These are phyloP conservation scores for Elysia crispata DNA, from an alignment of 2,888 invertebrate species.

Conservation along the genomic window DNA sequence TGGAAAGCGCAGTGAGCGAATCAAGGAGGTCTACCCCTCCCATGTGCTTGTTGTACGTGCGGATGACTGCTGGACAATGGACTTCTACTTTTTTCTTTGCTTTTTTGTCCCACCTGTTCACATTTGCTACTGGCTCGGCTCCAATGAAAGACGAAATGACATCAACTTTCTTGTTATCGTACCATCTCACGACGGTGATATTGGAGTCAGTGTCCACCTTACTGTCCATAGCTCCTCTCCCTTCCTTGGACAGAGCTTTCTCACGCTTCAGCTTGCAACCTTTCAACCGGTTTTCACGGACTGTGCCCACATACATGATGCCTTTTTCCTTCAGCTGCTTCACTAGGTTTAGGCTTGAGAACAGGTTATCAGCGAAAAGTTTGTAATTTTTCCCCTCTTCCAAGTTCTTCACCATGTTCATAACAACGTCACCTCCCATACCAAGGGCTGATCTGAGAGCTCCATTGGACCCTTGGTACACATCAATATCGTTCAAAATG, in stretches of 20 bases:
- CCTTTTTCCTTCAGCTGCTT: conserved; percentile 39
- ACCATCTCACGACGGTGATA: conserved; percentile 52
- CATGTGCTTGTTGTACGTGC: conserved; percentile 46
- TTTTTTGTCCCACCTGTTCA: conserved; percentile 30
- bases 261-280: conserved; percentile 51
- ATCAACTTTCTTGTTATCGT: conserved; percentile 55
- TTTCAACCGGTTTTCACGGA: conserved; percentile 46
- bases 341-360: conserved; percentile 38
- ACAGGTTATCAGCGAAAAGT: conserved; percentile 52
- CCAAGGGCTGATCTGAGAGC: conserved; percentile 22
- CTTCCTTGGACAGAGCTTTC: conserved; percentile 53
- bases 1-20: conserved; percentile 38
- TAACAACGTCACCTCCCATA: conserved; percentile 46
- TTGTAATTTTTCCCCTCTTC: conserved; percentile 47
- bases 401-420: conserved; percentile 36
- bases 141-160: conserved; percentile 53
- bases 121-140: conserved; percentile 45
- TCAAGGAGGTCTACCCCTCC: conserved; percentile 46
- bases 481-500: conserved; percentile 45
- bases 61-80: conserved; percentile 37
- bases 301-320: conserved; percentile 45
- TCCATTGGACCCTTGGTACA: conserved; percentile 40
- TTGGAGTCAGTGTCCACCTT: conserved; percentile 48
- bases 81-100: conserved; percentile 30
- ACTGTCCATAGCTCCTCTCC: conserved; percentile 51